phyloP scores from a whole-genome alignment of 2,113 vertebrate genomes.

The Scophthalmus maximus region DNA sequence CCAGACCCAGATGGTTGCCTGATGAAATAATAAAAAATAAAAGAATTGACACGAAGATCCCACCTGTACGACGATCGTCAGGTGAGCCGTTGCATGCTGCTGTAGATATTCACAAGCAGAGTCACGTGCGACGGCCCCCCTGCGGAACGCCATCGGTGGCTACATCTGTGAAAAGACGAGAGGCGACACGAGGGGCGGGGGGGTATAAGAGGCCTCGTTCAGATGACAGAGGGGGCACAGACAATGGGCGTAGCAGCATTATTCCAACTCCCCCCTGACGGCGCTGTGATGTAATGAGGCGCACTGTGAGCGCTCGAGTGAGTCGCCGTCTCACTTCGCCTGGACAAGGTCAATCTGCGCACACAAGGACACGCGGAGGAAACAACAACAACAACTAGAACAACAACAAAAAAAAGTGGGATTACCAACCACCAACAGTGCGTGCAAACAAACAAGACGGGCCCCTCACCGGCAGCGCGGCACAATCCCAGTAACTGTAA shows the following conservation, averaged over 20 bases:
- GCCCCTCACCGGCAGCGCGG: conserved; percentile 48
- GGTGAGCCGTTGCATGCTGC: conserved; percentile 30
- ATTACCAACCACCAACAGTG: conserved; percentile 64
- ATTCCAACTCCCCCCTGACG: conserved; percentile 72
- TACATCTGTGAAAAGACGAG: conserved; percentile 55
- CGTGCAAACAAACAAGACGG: conserved; percentile 67
- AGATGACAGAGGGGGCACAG: conserved; percentile 66
- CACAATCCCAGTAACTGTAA: conserved; percentile 60
- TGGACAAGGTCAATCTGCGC: conserved; percentile 74
- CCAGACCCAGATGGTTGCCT: conserved; percentile 41
- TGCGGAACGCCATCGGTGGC: conserved; percentile 42
- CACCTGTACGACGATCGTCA: conserved; percentile 38
- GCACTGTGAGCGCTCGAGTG: conserved; percentile 51
- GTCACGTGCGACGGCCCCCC: conserved; percentile 32
- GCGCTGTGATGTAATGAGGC: conserved; percentile 75
- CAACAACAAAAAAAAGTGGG: conserved; percentile 59
- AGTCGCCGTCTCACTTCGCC: conserved; percentile 69
- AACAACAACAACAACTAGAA: conserved; percentile 56
- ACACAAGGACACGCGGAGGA: conserved; percentile 62
- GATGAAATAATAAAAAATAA: conserved; percentile 55
- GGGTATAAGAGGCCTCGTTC: conserved; percentile 52
- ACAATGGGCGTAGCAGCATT: conserved; percentile 60
- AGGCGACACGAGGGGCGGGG: conserved; percentile 30
- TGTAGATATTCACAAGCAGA: conserved; percentile 45
- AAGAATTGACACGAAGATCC: conserved; percentile 40